Evolutionary conservation across 2,888 invertebrate species (phyloP).

Genomic region (Lydus trimaculatus): DNA sequence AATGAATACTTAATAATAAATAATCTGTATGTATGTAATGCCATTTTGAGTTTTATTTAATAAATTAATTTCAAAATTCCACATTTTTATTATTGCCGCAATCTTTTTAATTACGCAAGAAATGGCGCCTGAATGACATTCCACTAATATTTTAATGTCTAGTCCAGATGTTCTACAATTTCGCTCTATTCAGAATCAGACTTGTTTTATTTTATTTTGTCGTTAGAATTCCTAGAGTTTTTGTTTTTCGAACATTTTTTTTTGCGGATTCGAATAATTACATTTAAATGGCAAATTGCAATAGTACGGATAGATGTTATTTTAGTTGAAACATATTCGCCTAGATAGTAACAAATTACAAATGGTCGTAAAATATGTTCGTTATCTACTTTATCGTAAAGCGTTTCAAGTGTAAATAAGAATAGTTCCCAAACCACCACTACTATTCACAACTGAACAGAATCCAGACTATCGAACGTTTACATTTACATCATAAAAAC

Average conservation of each 20-base stretch:
- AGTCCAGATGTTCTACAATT: slow-evolving; percentile 15
- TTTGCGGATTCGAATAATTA: too few species aligned
- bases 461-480: neutral
- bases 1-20: slow-evolving; percentile 1
- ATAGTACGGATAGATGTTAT: too few species aligned
- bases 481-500: neutral
- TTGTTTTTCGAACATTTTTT: neutral
- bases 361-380: neutral
- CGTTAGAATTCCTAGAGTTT: too few species aligned
- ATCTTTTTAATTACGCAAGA: slow-evolving; percentile 14
- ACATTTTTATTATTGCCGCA: slow-evolving; percentile 9
- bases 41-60: slow-evolving; percentile 16
- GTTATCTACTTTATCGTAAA: neutral
- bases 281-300: too few species aligned
- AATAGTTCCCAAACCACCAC: neutral
- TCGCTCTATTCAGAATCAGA: slow-evolving; percentile 3
- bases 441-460: neutral
- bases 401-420: slow-evolving; percentile 2
- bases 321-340: neutral
- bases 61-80: slow-evolving; percentile 9
- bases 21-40: slow-evolving; percentile 11
- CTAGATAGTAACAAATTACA: neutral
- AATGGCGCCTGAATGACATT: slow-evolving; percentile 15
- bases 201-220: too few species aligned
- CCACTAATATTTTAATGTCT: slow-evolving; percentile 24